Percentiles rank a stretch among this genome's conserved stretches.
Conservation (phyloP, 1,140 invertebrate species). For the Mesaphorura yosii region DNA sequence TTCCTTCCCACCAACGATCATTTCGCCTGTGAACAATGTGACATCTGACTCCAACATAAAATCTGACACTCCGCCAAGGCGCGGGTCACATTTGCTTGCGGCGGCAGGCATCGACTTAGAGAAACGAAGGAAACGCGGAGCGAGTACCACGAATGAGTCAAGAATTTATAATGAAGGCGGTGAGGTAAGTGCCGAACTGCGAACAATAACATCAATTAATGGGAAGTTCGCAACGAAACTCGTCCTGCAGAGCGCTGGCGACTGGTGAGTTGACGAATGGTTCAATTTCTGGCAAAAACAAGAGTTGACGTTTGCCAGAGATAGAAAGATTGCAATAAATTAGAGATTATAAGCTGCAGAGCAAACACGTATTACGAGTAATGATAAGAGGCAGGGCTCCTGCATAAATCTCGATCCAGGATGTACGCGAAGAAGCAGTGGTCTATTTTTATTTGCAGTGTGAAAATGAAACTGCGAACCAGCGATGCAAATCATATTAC, state of each 20-base stretch:
- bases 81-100: slow-evolving; percentile 25
- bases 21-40: background rate
- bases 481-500: too few species aligned
- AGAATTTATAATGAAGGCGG: slow-evolving; percentile 26
- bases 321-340: background rate
- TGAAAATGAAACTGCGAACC: too few species aligned
- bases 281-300: background rate
- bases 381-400: too few species aligned
- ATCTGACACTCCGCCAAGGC: too few species aligned
- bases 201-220: background rate
- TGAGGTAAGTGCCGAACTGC: slow-evolving; percentile 12
- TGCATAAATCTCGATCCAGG: too few species aligned
- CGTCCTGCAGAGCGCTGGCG: too few species aligned
- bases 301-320: background rate
- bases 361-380: too few species aligned
- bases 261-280: too few species aligned
- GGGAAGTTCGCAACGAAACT: too few species aligned
- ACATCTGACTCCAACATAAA: background rate
- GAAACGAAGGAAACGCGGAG: slow-evolving; percentile 15
- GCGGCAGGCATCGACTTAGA: slow-evolving; percentile 30
- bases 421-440: too few species aligned
- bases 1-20: background rate
- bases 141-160: slow-evolving; percentile 4
- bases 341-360: background rate
- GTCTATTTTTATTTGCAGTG: too few species aligned